A percentile compares a stretch with the other conserved stretches of the same genome.
Evolutionary conservation across 2,888 invertebrate species (phyloP).

Genomic region (Conomelus anceps): DNA sequence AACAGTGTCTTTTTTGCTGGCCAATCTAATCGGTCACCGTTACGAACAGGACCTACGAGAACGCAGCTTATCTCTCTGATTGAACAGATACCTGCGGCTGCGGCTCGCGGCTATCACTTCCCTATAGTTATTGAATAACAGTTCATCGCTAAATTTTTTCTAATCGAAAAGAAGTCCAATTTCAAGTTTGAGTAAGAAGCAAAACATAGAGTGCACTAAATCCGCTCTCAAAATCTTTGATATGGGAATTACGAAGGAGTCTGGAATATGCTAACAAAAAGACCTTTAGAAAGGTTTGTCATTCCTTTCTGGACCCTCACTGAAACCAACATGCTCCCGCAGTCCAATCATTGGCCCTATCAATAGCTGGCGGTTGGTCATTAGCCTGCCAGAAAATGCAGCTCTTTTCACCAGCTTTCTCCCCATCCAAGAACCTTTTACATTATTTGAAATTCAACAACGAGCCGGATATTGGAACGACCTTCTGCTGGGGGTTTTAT

Average conservation of each 20-base stretch:
- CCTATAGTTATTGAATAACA: too few relatives aligned
- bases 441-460: background rate
- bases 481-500: background rate
- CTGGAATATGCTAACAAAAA: background rate
- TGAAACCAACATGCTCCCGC: background rate
- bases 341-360: background rate
- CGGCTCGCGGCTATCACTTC: too few relatives aligned
- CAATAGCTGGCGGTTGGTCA: background rate
- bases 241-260: background rate
- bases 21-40: too few relatives aligned
- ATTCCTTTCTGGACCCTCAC: background rate
- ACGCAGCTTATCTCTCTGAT: too few relatives aligned
- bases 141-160: too few relatives aligned
- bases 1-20: too few relatives aligned
- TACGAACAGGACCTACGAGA: too few relatives aligned
- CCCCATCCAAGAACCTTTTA: background rate
- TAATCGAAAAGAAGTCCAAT: too few relatives aligned
- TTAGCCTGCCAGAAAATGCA: background rate
- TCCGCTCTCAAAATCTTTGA: too few relatives aligned
- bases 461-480: background rate
- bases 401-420: background rate
- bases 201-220: too few relatives aligned
- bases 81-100: too few relatives aligned
- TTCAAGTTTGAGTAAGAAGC: too few relatives aligned
- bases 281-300: background rate